Base-by-base conservation (phyloP, 2,113 vertebrate genomes). In the Todiramphus saurophagus region DNA sequence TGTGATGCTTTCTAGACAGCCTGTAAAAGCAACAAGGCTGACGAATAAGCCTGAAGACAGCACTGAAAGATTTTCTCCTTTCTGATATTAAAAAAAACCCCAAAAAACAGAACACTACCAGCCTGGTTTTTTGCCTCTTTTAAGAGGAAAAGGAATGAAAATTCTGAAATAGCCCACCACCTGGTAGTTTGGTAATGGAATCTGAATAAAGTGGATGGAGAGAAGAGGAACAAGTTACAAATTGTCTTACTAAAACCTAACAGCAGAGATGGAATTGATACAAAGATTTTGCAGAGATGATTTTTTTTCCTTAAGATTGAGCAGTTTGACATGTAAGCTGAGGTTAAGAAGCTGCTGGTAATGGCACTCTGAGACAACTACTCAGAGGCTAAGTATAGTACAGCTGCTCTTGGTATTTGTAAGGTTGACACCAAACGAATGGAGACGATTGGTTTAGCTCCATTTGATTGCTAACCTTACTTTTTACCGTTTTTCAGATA, bases 61-160 rank as follows among this genome's bases (percentile, higher is more conserved):
- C 10, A 16, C 43, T 55, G 37, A 63, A 89, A 78, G 19, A 23
- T 69, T 74, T 88, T 67, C 5, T 64, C 3, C 27, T 48, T 70
- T 79, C 69, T 44, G 46, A 35, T 41, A 24, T 17, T 41, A 58
- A 67, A 33, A 24, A 56, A 48, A 25, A 4, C 24, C n/a, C 18
- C 31, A 56, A 27, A 14, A 50, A 50, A 30, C 30, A 55, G 16
- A 28, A 55, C 30, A 55, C 50, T 23, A 25, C 24, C 50, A 25
- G 13, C 28, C 28, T 44, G 2, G 20, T 21, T 43, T 85, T 78
- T 68, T 37, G 5, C 16, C 39, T 64, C 9, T 68, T 67, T 51
- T 63, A n/a, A 83, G n/a, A 58, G 43, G 63, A 77, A 43, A 60
- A 83, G 23, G 63, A 83, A 83, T 70, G 4, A 77, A 93, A 81